phyloP scores from a whole-genome alignment of 2,113 vertebrate species.

The Hystrix cristata region DNA sequence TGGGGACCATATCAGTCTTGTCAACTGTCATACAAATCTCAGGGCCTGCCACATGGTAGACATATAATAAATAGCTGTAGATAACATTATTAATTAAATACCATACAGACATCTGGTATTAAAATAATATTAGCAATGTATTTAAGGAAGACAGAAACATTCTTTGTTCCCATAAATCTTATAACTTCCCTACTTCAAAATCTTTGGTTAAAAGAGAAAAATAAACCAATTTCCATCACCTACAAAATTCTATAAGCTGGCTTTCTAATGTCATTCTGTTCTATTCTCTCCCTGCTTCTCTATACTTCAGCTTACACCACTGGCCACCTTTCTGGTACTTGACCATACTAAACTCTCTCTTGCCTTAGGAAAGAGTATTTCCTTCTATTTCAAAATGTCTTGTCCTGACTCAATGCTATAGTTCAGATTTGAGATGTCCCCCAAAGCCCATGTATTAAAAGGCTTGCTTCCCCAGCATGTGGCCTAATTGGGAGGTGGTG shows the following conservation, averaged over 20 bases:
- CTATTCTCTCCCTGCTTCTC: not conserved
- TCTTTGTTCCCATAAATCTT: not conserved
- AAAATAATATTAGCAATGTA: not conserved
- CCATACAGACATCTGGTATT: not conserved
- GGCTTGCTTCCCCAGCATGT: not conserved
- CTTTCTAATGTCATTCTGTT: not conserved
- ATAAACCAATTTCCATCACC: not conserved
- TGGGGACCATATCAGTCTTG: too few species aligned
- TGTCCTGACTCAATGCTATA: not conserved
- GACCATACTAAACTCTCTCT: not conserved
- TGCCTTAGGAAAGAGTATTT: not conserved
- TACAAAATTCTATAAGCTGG: not conserved
- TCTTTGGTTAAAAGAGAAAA: slow-evolving; percentile 9
- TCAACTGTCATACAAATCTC: not conserved
- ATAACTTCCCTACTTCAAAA: not conserved
- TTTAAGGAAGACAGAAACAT: not conserved
- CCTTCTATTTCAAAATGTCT: slow-evolving; percentile 26
- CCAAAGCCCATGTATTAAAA: not conserved
- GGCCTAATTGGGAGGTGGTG: not conserved
- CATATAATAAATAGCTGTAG: not conserved
- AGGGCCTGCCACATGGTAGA: not conserved
- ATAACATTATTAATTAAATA: not conserved
- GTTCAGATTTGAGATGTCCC: not conserved
- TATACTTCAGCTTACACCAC: not conserved
- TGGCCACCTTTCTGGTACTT: not conserved